Evolutionary conservation across 2,113 vertebrate genomes (phyloP).

Genomic region (Hypocryptadius cinnamomeus): DNA sequence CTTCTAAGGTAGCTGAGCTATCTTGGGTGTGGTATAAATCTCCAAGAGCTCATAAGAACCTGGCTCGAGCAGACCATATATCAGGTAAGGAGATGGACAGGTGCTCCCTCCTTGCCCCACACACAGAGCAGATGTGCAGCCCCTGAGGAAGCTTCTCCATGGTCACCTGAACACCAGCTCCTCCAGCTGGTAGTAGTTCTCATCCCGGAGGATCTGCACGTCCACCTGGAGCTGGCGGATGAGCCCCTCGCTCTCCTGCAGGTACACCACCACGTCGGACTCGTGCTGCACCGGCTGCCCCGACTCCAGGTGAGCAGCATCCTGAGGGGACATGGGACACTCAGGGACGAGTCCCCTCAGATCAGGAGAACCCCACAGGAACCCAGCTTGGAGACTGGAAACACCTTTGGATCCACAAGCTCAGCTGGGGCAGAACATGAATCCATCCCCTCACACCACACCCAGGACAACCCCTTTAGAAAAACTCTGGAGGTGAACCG

Average conservation of each 20-base stretch:
- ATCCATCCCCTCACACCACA: background rate
- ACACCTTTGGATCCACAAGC: background rate
- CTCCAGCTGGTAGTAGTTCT: slow-evolving; percentile 95
- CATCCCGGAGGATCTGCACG: slow-evolving; percentile 86
- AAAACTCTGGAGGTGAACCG: background rate
- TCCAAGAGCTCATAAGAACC: too few species aligned
- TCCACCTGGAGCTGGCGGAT: slow-evolving; percentile 86
- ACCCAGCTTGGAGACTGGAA: background rate
- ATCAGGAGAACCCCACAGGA: background rate
- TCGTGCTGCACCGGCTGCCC: slow-evolving; percentile 85
- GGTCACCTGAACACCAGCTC: slow-evolving; percentile 91
- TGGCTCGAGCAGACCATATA: too few species aligned
- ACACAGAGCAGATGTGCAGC: accelerated
- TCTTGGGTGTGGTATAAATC: too few species aligned
- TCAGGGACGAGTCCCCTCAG: background rate
- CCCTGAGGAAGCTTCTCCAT: background rate
- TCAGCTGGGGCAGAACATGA: background rate
- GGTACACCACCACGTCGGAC: slow-evolving; percentile 82
- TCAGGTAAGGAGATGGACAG: accelerated
- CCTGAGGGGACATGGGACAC: slow-evolving; percentile 62
- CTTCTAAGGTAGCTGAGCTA: too few species aligned
- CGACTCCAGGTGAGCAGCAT: slow-evolving; percentile 85
- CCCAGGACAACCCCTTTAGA: background rate
- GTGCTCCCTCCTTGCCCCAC: accelerated
- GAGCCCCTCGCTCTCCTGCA: slow-evolving; percentile 90